Evolutionary conservation across 2,797 vertebrate genomes (phyloP).

Genomic region (Hippocampus kuda): DNA sequence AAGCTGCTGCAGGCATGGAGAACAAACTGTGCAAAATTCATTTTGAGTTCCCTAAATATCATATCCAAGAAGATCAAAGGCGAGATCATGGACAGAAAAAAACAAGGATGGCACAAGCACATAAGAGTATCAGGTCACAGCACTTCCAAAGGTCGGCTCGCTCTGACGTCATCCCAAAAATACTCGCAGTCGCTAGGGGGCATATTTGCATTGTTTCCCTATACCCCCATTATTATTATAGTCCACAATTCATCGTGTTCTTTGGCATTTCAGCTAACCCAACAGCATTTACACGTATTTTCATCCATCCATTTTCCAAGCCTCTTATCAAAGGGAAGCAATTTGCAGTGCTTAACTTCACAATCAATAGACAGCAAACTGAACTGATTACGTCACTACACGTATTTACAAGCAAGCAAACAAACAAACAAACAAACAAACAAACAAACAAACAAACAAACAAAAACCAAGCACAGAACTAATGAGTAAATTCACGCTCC

Average conservation of each 20-base stretch:
- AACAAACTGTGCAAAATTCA: too few species aligned
- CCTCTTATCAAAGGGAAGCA: background rate
- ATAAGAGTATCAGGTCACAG: background rate
- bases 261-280: background rate
- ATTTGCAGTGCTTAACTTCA: background rate
- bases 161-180: background rate
- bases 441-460: background rate
- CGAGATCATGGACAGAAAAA: background rate
- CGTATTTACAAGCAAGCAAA: background rate
- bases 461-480: background rate
- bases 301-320: too few species aligned
- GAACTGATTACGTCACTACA: background rate
- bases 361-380: background rate
- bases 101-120: background rate
- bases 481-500: too few species aligned
- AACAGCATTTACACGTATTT: background rate
- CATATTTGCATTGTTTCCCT: conserved; percentile 1
- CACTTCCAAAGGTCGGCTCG: background rate
- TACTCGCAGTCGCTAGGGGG: background rate
- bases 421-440: background rate
- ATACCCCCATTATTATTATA: background rate
- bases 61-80: too few species aligned
- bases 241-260: background rate
- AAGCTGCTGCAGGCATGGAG: too few species aligned
- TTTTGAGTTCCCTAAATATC: too few species aligned